These are phyloP conservation scores for Channa argus DNA, from an alignment of 2,113 vertebrate genomes.

Conservation along the genomic window DNA sequence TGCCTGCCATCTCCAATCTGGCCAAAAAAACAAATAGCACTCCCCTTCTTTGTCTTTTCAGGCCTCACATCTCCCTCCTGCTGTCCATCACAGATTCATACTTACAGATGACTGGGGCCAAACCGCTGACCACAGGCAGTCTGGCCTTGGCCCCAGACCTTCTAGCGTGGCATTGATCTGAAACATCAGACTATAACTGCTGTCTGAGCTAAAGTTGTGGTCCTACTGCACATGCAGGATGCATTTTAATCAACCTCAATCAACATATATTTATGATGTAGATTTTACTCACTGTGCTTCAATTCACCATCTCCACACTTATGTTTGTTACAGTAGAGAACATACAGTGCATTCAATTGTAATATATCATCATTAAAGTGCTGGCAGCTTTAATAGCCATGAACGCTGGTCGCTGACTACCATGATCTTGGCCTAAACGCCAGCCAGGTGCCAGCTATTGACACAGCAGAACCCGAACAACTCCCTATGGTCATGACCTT, in stretches of 20 bases:
- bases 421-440: conserved; percentile 45
- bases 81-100: conserved; percentile 55
- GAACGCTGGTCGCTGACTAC: conserved; percentile 23
- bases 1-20: conserved; percentile 81
- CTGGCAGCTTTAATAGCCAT: background rate
- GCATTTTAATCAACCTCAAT: conserved; percentile 10
- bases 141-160: conserved; percentile 55
- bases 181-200: conserved; percentile 49
- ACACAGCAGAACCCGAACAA: conserved; percentile 50
- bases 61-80: conserved; percentile 9
- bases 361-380: conserved; percentile 23
- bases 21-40: conserved; percentile 75
- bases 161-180: conserved; percentile 56
- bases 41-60: conserved; percentile 37
- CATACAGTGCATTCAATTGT: too few species aligned
- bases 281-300: background rate
- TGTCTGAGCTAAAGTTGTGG: conserved; percentile 25
- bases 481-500: conserved; percentile 64
- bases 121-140: conserved; percentile 65
- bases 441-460: conserved; percentile 42
- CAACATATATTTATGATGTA: background rate
- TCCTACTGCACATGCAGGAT: conserved; percentile 16
- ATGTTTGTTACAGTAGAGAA: too few species aligned
- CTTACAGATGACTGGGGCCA: conserved; percentile 64
- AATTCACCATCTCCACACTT: too few species aligned